Percentiles rank a stretch among this genome's conserved stretches.
Conservation (phyloP, 2,797 vertebrate species). For the Cyprinodon diabolis region DNA sequence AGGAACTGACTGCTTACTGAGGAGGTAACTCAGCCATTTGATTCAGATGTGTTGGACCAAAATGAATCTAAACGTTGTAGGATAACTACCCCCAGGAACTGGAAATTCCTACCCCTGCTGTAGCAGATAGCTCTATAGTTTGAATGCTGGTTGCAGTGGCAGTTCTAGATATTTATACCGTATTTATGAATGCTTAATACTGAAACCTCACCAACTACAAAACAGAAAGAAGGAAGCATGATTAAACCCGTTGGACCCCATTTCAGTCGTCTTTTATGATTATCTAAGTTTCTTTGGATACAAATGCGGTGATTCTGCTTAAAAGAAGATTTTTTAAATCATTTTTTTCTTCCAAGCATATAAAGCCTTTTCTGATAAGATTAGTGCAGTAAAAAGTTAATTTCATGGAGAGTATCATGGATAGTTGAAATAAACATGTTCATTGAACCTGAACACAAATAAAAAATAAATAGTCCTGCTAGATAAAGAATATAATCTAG, state of each 20-base stretch:
- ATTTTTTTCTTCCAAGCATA: neutral
- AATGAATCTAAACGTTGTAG: too few relatives aligned
- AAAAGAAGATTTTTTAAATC: neutral
- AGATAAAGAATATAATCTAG: neutral
- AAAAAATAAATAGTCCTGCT: neutral
- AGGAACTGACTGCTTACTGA: too few relatives aligned
- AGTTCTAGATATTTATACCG: neutral
- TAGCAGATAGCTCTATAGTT: too few relatives aligned
- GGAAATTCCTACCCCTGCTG: too few relatives aligned
- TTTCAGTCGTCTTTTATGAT: too few relatives aligned
- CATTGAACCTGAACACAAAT: neutral
- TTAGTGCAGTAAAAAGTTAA: neutral
- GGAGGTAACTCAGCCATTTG: too few relatives aligned
- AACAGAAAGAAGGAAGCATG: neutral
- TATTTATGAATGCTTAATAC: neutral
- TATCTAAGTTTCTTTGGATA: too few relatives aligned
- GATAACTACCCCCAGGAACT: too few relatives aligned
- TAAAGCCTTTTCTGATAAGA: neutral
- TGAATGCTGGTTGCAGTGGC: too few relatives aligned
- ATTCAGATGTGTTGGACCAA: too few relatives aligned
- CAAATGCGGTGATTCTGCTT: neutral
- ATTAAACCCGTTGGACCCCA: too few relatives aligned
- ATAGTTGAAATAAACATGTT: neutral
- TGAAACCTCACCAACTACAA: neutral
- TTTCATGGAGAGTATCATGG: neutral